Percentiles rank a stretch among this genome's conserved stretches.
Evolutionary conservation across 2,888 invertebrate species (phyloP).

Genomic region (Apamea crenata): DNA sequence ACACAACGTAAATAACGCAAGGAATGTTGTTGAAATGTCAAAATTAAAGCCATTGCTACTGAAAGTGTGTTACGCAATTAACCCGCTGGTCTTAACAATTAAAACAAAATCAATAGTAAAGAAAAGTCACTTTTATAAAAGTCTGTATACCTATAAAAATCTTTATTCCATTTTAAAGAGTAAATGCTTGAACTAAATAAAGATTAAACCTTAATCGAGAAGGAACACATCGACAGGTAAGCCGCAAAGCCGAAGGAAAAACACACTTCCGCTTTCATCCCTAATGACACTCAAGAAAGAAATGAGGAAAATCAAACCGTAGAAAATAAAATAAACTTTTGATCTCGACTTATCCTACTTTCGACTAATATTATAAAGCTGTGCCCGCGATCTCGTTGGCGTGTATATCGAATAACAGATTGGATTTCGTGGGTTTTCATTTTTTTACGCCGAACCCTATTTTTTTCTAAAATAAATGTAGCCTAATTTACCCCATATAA

Average conservation of each 20-base stretch:
- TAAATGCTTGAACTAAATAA: not conserved
- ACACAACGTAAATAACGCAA: no score
- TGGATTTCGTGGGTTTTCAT: not conserved
- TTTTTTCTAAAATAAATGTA: no score
- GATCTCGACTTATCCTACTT: constrained; percentile 1
- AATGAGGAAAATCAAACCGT: constrained; percentile 15
- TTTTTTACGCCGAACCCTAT: not conserved
- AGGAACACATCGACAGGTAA: constrained; percentile 19
- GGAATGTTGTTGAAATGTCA: no score
- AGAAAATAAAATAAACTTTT: constrained; percentile 11
- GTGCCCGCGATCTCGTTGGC: no score
- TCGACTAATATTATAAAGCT: not conserved
- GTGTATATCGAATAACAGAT: not conserved
- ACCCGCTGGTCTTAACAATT: not conserved
- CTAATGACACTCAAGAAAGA: constrained; percentile 21
- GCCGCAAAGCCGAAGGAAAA: constrained; percentile 25
- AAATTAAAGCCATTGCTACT: no score
- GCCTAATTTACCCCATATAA: no score
- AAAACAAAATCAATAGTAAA: not conserved
- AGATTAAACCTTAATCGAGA: constrained; percentile 13
- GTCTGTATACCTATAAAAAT: not conserved
- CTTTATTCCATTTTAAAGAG: not conserved
- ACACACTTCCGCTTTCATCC: constrained; percentile 13
- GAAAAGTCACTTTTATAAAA: not conserved
- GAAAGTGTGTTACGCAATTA: no score